Evolutionary conservation across 2,797 vertebrate genomes (phyloP), one percentile per base, ranked within the genome.

Genomic region (Myotis planiceps): DNA sequence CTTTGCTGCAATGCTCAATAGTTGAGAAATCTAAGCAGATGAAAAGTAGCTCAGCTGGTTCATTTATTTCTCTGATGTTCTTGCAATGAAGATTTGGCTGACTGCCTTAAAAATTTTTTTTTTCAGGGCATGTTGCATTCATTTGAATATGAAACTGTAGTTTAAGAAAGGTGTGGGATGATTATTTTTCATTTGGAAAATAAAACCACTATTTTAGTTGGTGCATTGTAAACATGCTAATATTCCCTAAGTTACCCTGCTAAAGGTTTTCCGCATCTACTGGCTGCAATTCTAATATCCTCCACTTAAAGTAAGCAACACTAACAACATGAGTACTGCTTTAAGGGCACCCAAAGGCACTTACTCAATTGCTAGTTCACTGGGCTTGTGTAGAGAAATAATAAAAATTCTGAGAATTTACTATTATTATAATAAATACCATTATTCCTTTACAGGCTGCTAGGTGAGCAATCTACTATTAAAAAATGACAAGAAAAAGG

Each of bases 11-110:
- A 27, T 42, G 27, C 81, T 97, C 18, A 1, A 10, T 84, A 88
- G 47, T 18, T 93, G 86, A 90, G 92, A 97, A 91, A 96, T 97
- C 92, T 92, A 94, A 96, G 37, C 34, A 86, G 89, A 97, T 29
- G 25, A 76, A 51, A 97, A 86, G 32, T 78, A 96, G 55, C 2
- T 39, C 85, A 34, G 55, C 83, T 94, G 19, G 25, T 92, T 97
- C 25, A 0, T 92, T 63, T 60, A 0, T 92, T 63, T 60, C 6
- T 92, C 71, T 45, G 9, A 1, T 1, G 34, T 89, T 96, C 93
- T 86, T 95, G 71, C 63, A 96, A 37, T 1, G 85, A 4, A 79
- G 68, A 82, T 71, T 95, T 88, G 49, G 91, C 76, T 34, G 42
- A 85, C 39, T 94, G 78, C 0, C 0, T 90, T 79, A 92, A 49